Conservation (phyloP, 30 jellyfish, hydroid and myxozoan genomes). For the Turritopsis rubra region DNA sequence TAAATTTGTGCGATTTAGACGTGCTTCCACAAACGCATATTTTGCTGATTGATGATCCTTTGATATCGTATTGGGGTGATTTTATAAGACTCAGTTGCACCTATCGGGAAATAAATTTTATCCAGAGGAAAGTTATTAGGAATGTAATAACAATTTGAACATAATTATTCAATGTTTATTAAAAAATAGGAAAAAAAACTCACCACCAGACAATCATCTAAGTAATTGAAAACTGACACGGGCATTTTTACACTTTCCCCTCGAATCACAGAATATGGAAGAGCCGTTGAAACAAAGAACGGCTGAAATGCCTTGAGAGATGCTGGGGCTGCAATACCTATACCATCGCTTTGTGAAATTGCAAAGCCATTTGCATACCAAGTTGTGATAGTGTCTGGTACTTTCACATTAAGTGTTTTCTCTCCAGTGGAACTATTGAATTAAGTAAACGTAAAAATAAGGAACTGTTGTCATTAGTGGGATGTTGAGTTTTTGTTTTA, state of each 20-base stretch:
- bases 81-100: slow-evolving; percentile 39
- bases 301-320: slow-evolving; percentile 72
- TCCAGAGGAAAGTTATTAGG: neutral
- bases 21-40: slow-evolving; percentile 65
- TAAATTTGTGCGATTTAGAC: slow-evolving; percentile 66
- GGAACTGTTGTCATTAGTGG: neutral
- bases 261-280: slow-evolving; percentile 86
- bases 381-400: slow-evolving; percentile 92
- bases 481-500: no score
- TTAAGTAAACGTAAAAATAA: no score
- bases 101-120: slow-evolving; percentile 21
- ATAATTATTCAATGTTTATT: neutral
- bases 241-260: slow-evolving; percentile 80
- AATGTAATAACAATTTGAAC: neutral
- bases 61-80: slow-evolving; percentile 34
- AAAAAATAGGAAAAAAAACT: slow-evolving; percentile 15
- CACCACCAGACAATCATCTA: slow-evolving; percentile 45
- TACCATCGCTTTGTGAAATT: slow-evolving; percentile 51
- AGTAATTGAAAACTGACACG: slow-evolving; percentile 69
- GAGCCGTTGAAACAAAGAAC: slow-evolving; percentile 60
- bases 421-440: slow-evolving; percentile 63
- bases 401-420: slow-evolving; percentile 50
- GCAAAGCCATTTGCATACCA: slow-evolving; percentile 98
- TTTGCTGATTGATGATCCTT: slow-evolving; percentile 26
- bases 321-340: slow-evolving; percentile 79